Conservation (phyloP, 2,113 vertebrate genomes). For the Peromyscus maniculatus region DNA sequence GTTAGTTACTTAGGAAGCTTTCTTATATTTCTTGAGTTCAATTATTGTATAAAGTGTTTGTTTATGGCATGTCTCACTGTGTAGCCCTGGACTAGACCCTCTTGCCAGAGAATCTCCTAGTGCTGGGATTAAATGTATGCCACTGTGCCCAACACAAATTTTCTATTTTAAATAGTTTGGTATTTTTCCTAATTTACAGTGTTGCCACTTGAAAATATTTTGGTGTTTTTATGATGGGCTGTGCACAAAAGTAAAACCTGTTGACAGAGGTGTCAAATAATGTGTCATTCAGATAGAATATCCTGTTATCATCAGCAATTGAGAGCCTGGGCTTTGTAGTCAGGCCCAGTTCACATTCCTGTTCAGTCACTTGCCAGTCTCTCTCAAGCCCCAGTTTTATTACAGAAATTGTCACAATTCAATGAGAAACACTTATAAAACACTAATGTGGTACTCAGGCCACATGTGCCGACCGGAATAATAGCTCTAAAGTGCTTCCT, state of each 20-base stretch:
- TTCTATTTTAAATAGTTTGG: slow-evolving; percentile 15
- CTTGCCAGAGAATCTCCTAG: neutral
- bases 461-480: slow-evolving; percentile 49
- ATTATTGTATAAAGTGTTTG: neutral
- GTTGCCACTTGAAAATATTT: slow-evolving; percentile 33
- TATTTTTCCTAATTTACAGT: slow-evolving; percentile 21
- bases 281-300: slow-evolving; percentile 45
- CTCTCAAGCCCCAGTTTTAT: slow-evolving; percentile 63
- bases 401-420: slow-evolving; percentile 68
- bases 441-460: slow-evolving; percentile 36
- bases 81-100: neutral
- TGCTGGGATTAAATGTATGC: neutral
- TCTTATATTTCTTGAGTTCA: neutral
- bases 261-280: slow-evolving; percentile 24
- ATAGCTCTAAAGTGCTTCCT: slow-evolving; percentile 69
- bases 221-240: slow-evolving; percentile 23
- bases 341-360: neutral
- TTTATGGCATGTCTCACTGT: neutral
- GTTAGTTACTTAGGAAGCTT: slow-evolving; percentile 35
- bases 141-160: slow-evolving; percentile 3
- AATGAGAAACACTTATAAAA: slow-evolving; percentile 68
- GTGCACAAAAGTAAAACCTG: slow-evolving; percentile 46
- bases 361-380: slow-evolving; percentile 16
- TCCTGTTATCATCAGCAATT: neutral
- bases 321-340: slow-evolving; percentile 19